phyloP scores from a whole-genome alignment of 2,113 vertebrate genomes.

The Oncorhynchus keta region DNA sequence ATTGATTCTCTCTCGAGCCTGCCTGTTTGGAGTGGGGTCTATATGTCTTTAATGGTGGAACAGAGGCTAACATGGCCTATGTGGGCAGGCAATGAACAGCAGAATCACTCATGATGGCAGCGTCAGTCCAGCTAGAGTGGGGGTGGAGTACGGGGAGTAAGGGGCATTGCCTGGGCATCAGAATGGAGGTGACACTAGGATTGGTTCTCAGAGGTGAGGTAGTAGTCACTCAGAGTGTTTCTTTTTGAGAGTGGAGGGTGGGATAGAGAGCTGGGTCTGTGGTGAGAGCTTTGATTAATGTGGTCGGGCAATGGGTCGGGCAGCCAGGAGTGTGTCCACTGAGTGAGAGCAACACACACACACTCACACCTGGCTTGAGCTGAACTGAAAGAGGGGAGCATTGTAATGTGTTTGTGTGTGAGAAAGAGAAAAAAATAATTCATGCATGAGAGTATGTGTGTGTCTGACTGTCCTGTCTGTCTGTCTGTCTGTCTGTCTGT shows the following conservation, averaged over 20 bases:
- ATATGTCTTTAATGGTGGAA: too few relatives aligned
- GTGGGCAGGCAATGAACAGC: too few relatives aligned
- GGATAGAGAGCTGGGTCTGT: conserved; percentile 32
- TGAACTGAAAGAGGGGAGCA: neutral
- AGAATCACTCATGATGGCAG: too few relatives aligned
- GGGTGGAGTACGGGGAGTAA: neutral
- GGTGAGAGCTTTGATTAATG: conserved; percentile 59
- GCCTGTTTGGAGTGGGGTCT: too few relatives aligned
- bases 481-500: neutral
- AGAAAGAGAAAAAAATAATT: neutral
- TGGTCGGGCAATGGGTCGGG: neutral
- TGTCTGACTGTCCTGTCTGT: conserved; percentile 7
- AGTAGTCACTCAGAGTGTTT: neutral
- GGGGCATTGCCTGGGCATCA: neutral
- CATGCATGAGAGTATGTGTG: conserved; percentile 27
- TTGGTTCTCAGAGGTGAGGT: conserved; percentile 29
- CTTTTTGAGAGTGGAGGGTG: conserved; percentile 42
- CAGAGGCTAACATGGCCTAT: too few relatives aligned
- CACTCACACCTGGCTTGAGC: conserved; percentile 20
- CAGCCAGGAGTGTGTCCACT: neutral
- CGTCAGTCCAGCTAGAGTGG: too few relatives aligned
- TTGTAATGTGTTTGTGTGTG: conserved; percentile 21
- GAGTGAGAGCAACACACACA: conserved; percentile 21
- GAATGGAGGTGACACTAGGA: conserved; percentile 21
- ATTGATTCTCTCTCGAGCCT: neutral